Percentiles rank a stretch among this genome's conserved stretches.
Evolutionary conservation across 2,797 vertebrate genomes (phyloP).

Genomic region (Potorous gilbertii): DNA sequence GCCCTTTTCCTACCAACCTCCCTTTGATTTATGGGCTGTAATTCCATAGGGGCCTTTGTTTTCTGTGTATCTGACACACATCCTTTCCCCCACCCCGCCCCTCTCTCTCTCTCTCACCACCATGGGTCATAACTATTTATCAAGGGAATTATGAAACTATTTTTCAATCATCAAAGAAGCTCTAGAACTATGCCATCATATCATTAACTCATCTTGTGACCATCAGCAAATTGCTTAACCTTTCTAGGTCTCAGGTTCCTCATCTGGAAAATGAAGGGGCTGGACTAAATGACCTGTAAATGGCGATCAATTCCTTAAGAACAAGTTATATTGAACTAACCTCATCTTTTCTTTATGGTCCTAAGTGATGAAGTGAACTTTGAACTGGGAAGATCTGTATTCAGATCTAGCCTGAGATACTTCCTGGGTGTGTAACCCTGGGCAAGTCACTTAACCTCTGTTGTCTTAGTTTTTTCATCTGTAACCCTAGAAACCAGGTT

Average conservation of each 20-base stretch:
- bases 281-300: background rate
- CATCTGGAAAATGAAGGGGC: background rate
- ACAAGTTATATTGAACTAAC: background rate
- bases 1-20: background rate
- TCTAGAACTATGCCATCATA: background rate
- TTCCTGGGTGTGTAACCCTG: background rate
- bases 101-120: background rate
- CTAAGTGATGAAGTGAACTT: background rate
- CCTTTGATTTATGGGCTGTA: background rate
- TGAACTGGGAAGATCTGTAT: background rate
- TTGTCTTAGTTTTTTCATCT: background rate
- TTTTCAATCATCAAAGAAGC: background rate
- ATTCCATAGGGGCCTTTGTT: background rate
- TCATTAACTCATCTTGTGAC: background rate
- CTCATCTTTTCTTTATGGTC: background rate
- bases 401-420: background rate
- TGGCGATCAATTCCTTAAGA: background rate
- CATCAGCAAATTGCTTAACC: background rate
- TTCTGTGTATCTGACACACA: background rate
- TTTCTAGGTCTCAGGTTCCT: background rate
- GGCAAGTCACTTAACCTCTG: background rate
- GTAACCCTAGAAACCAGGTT: background rate
- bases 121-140: background rate
- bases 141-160: background rate
- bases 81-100: background rate